Conservation (phyloP, 2,888 invertebrate species). For the Laothoe populi region DNA sequence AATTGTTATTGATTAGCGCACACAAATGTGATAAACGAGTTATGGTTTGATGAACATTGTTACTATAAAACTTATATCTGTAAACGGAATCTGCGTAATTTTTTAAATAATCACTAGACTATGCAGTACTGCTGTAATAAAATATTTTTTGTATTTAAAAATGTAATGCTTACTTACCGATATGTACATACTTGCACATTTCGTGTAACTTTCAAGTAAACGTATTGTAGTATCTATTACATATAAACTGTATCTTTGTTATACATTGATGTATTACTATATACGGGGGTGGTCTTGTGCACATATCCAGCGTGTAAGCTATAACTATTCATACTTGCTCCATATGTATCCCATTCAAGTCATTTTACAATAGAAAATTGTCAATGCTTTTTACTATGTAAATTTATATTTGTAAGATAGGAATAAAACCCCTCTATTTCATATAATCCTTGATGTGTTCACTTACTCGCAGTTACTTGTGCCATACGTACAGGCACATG, state of each 20-base stretch:
- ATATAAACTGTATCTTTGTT: not conserved
- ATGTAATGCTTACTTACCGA: constrained; percentile 7
- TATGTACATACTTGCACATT: constrained; percentile 8
- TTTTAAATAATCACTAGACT: constrained; percentile 4
- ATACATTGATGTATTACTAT: not conserved
- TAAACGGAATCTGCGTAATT: not conserved
- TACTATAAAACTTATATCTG: constrained; percentile 11
- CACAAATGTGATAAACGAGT: constrained; percentile 18
- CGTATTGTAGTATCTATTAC: not conserved
- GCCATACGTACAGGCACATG: constrained; percentile 7
- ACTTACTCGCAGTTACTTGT: constrained; percentile 17
- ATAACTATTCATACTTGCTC: not conserved
- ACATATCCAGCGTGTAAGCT: not conserved
- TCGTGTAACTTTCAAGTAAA: not conserved
- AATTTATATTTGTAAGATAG: constrained; percentile 7
- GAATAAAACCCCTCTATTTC: constrained; percentile 4
- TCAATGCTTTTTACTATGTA: constrained; percentile 5
- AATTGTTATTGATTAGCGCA: constrained; percentile 19
- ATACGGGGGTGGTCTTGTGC: not conserved
- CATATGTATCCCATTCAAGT: not conserved
- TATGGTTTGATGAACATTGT: constrained; percentile 7
- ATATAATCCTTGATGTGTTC: constrained; percentile 26
- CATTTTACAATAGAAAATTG: constrained; percentile 7
- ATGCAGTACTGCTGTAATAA: not conserved
- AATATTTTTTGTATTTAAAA: constrained; percentile 1